Evolutionary conservation across 2,113 vertebrate species (phyloP).

Genomic region (Leiothrix lutea): DNA sequence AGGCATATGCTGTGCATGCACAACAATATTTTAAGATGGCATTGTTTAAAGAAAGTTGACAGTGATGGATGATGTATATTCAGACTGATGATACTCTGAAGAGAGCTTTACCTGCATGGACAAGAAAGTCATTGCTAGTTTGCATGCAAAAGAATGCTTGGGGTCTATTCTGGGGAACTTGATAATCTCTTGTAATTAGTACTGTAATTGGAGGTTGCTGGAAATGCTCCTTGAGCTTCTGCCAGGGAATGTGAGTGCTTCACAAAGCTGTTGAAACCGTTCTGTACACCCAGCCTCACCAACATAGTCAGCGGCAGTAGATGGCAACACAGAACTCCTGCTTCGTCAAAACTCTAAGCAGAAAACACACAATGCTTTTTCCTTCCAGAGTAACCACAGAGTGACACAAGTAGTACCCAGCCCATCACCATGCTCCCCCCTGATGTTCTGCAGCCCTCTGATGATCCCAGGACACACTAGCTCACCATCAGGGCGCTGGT

Average conservation of each 20-base stretch:
- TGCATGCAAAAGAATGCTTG: background rate
- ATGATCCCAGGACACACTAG: background rate
- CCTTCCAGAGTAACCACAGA: background rate
- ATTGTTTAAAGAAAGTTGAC: background rate
- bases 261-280: background rate
- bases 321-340: background rate
- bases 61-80: background rate
- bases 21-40: background rate
- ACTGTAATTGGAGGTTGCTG: constrained; percentile 21
- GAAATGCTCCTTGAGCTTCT: constrained; percentile 16
- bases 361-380: background rate
- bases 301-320: background rate
- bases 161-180: background rate
- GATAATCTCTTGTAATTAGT: constrained; percentile 45
- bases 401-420: background rate
- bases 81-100: background rate
- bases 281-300: background rate
- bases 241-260: constrained; percentile 19
- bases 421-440: rapidly evolving
- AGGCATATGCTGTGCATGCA: background rate
- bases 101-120: background rate
- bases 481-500: background rate
- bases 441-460: background rate
- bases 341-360: background rate
- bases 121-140: background rate